These are phyloP conservation scores for Phocoena phocoena DNA, from an alignment of 2,113 vertebrate species.

Conservation along the genomic window DNA sequence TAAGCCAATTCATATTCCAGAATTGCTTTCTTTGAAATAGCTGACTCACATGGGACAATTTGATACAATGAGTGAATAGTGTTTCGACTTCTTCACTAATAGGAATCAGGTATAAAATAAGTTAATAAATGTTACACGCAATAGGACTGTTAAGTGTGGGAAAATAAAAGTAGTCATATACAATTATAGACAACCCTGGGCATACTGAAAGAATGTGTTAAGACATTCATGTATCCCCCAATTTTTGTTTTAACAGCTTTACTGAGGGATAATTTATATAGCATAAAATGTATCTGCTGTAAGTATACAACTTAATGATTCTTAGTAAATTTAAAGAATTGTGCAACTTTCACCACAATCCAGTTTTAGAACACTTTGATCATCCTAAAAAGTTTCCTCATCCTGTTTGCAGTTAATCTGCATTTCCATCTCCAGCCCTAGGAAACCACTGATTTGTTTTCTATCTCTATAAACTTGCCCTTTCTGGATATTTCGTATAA, in stretches of 20 bases:
- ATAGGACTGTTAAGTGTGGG: background rate
- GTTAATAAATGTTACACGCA: background rate
- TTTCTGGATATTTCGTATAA: background rate
- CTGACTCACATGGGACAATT: background rate
- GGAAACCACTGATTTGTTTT: background rate
- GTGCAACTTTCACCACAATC: background rate
- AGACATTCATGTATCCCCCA: background rate
- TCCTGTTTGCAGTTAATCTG: background rate
- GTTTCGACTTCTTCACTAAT: background rate
- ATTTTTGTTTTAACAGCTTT: background rate
- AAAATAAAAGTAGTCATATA: background rate
- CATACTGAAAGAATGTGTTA: background rate
- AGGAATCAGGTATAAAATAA: background rate
- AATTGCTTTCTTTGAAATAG: background rate
- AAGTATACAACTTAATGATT: background rate
- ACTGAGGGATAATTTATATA: background rate
- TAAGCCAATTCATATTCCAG: background rate
- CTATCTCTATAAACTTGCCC: background rate
- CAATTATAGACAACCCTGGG: background rate
- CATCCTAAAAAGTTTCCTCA: background rate
- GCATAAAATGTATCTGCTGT: background rate
- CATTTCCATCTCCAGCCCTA: background rate
- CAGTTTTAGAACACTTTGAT: background rate
- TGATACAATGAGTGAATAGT: background rate
- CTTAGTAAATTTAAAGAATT: background rate